These are phyloP conservation scores for Pyrgilauda ruficollis DNA, from an alignment of 2,113 vertebrate genomes.

Conservation along the genomic window DNA sequence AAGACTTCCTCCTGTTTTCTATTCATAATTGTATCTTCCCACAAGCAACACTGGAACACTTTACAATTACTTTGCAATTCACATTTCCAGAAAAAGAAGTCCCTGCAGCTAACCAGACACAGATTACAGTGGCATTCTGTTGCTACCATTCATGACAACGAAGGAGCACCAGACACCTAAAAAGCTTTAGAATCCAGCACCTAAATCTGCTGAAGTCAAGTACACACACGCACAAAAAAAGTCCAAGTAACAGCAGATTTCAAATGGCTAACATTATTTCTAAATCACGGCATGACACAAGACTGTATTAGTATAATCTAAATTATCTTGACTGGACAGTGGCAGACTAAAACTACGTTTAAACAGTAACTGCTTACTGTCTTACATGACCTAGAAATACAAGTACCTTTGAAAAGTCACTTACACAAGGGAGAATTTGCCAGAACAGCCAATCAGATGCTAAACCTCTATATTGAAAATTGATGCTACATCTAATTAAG, in stretches of 20 bases:
- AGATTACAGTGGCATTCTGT: background rate
- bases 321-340: background rate
- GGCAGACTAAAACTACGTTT: background rate
- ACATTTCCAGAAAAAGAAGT: background rate
- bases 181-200: background rate
- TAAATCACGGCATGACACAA: background rate
- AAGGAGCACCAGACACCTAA: background rate
- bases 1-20: constrained; percentile 40
- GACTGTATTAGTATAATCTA: background rate
- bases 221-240: background rate
- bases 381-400: background rate
- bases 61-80: constrained; percentile 24
- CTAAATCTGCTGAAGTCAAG: background rate
- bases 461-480: background rate
- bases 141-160: background rate
- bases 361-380: background rate
- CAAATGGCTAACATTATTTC: background rate
- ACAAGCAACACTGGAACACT: background rate
- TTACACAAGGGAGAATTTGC: background rate
- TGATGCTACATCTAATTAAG: background rate
- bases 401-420: constrained; percentile 10
- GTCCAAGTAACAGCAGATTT: background rate
- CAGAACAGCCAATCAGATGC: background rate
- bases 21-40: constrained; percentile 5
- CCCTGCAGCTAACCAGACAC: background rate